These are phyloP conservation scores for Arctia plantaginis DNA, from an alignment of 2,888 invertebrate genomes.

Conservation along the genomic window DNA sequence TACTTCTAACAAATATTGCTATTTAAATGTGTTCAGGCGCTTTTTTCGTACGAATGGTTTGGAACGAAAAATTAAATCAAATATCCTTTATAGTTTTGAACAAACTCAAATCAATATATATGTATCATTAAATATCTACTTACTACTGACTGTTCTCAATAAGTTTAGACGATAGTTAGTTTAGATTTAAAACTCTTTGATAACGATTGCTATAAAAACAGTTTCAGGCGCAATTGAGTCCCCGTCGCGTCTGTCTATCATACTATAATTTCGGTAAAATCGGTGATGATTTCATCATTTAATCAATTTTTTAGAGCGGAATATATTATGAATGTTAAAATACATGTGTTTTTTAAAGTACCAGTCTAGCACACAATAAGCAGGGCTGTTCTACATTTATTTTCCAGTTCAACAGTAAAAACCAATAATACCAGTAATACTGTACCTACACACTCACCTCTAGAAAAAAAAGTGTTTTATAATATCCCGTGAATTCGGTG, in stretches of 20 bases:
- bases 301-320: neutral
- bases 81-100: neutral
- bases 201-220: neutral
- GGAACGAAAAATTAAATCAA: neutral
- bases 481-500: constrained; percentile 18
- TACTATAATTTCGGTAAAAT: too few relatives aligned
- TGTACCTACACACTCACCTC: constrained; percentile 17
- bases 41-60: neutral
- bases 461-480: constrained; percentile 31
- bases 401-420: neutral
- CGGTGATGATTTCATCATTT: too few relatives aligned
- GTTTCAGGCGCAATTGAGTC: neutral
- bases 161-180: neutral
- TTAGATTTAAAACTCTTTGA: neutral
- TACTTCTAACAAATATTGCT: neutral
- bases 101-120: neutral
- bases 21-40: neutral
- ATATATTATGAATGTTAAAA: too few relatives aligned
- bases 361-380: neutral
- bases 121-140: neutral
- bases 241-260: too few relatives aligned
- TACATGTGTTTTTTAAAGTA: too few relatives aligned
- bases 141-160: neutral
- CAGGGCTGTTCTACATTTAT: neutral
- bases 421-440: neutral